Evolutionary conservation across 2,113 vertebrate species (phyloP).

Genomic region (Psephotus haematonotus): DNA sequence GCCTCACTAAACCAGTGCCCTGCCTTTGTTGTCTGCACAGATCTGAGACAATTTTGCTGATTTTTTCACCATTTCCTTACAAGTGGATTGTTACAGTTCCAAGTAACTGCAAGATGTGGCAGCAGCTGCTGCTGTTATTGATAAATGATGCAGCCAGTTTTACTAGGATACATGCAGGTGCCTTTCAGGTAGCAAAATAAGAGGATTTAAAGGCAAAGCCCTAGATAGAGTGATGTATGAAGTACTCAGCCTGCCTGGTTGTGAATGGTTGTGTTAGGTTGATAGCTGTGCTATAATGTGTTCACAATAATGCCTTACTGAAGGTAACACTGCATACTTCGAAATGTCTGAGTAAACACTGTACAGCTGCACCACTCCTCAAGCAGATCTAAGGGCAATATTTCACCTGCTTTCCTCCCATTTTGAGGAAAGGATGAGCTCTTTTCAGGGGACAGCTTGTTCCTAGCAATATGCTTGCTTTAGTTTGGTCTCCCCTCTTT

Average conservation of each 20-base stretch:
- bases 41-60: not conserved
- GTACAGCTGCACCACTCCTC: not conserved
- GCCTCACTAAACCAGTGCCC: not conserved
- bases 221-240: not conserved
- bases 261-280: not conserved
- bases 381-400: not conserved
- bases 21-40: not conserved
- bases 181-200: not conserved
- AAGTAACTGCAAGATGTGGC: not conserved
- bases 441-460: not conserved
- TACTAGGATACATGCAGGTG: not conserved
- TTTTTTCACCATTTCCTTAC: not conserved
- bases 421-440: not conserved
- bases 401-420: not conserved
- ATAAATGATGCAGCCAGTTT: constrained; percentile 2
- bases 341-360: not conserved
- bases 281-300: not conserved
- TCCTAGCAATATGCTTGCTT: not conserved
- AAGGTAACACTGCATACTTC: not conserved
- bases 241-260: not conserved
- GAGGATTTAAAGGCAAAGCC: constrained; percentile 23
- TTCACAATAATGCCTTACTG: not conserved
- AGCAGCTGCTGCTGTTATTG: constrained; percentile 25
- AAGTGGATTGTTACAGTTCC: not conserved
- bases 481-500: not conserved